phyloP scores from a whole-genome alignment of 2,797 vertebrate genomes.

The Sebastolobus altivelis region DNA sequence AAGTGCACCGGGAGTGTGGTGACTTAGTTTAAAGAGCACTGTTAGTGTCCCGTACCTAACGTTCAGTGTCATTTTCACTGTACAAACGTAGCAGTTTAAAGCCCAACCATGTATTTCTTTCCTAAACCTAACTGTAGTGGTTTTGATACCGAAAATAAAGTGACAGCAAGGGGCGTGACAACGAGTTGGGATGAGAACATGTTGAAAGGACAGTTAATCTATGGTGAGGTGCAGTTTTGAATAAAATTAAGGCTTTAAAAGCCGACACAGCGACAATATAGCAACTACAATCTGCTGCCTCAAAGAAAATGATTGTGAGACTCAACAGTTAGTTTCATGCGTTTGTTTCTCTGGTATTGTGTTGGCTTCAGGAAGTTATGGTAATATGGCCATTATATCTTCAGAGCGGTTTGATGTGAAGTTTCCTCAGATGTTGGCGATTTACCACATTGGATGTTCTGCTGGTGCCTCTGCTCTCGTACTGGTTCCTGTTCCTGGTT shows the following conservation, averaged over 20 bases:
- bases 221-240: neutral
- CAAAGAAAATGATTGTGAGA: neutral
- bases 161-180: no score
- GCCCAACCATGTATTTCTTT: no score
- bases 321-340: neutral
- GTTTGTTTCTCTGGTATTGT: neutral
- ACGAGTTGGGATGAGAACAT: no score
- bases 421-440: neutral
- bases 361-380: neutral
- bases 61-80: no score
- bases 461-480: slow-evolving; percentile 14
- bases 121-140: no score
- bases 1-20: no score
- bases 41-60: no score
- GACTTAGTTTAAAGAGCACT: no score
- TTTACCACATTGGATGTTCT: slow-evolving; percentile 9
- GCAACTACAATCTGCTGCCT: neutral
- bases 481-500: slow-evolving; percentile 50
- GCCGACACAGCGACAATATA: neutral
- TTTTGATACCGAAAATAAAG: no score
- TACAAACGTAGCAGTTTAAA: no score
- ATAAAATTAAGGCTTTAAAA: neutral
- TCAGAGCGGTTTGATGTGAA: neutral
- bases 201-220: neutral
- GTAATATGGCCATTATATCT: neutral